Conservation (phyloP, 2,113 vertebrate genomes). For the Mormyrus lacerda region DNA sequence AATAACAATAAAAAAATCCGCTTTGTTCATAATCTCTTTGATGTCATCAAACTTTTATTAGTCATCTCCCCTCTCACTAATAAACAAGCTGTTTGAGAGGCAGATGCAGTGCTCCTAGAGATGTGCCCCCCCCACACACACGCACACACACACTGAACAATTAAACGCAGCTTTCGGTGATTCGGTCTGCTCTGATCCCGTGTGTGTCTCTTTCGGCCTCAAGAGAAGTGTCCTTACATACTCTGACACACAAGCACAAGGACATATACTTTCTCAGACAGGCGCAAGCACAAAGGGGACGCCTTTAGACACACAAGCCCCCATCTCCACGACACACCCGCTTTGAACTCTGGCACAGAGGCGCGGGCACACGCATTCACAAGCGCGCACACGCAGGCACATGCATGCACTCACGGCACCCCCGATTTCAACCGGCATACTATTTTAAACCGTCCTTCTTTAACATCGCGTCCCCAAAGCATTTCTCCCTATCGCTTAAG, state of each 20-base stretch:
- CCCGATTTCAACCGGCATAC: background rate
- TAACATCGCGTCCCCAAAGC: background rate
- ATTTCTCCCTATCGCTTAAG: background rate
- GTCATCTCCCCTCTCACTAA: conserved; percentile 11
- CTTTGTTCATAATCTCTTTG: conserved; percentile 40
- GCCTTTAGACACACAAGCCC: background rate
- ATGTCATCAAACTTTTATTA: conserved; percentile 28
- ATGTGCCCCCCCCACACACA: conserved; percentile 12
- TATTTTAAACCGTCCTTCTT: background rate
- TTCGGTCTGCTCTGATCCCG: background rate
- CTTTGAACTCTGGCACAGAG: background rate
- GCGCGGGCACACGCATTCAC: background rate
- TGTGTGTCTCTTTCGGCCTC: background rate
- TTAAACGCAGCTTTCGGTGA: conserved; percentile 15
- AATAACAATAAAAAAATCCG: conserved; percentile 28
- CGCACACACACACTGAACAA: conserved; percentile 10
- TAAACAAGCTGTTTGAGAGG: conserved; percentile 17
- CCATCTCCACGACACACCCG: background rate
- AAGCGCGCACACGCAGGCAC: background rate
- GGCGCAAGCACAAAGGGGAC: background rate
- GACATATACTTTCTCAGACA: background rate
- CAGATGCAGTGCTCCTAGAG: background rate
- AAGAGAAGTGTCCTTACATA: background rate
- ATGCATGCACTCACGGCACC: background rate
- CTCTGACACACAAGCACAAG: background rate